Percentiles rank a stretch among this genome's conserved stretches.
These are phyloP conservation scores for Benthosema pterotum DNA, from an alignment of 2,797 vertebrate species.

Conservation along the genomic window DNA sequence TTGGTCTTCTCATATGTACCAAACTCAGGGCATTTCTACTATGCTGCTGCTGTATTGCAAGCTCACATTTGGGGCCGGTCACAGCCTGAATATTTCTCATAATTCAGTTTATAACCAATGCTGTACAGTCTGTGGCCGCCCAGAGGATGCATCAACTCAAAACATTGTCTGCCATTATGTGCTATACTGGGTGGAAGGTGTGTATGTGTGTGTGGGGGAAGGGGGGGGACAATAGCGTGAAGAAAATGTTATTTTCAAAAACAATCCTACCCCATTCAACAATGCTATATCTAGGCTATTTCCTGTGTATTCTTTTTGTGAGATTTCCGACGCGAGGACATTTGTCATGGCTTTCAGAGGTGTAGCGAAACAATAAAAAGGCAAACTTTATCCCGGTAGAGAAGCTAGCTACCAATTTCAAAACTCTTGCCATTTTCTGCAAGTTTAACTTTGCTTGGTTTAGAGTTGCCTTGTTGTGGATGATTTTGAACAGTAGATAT, in stretches of 20 bases:
- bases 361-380: slow-evolving; percentile 79
- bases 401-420: slow-evolving; percentile 57
- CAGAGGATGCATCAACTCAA: slow-evolving; percentile 76
- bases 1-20: slow-evolving; percentile 63
- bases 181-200: slow-evolving; percentile 70
- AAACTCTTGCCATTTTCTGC: slow-evolving; percentile 61
- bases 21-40: slow-evolving; percentile 64
- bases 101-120: slow-evolving; percentile 78
- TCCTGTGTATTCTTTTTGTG: slow-evolving; percentile 83
- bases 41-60: slow-evolving; percentile 54
- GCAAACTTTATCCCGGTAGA: slow-evolving; percentile 65
- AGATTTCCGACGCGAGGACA: slow-evolving; percentile 83
- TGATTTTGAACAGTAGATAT: neutral
- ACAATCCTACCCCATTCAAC: slow-evolving; percentile 77
- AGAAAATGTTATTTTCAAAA: slow-evolving; percentile 82
- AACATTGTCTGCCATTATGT: slow-evolving; percentile 79
- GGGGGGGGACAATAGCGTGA: slow-evolving; percentile 69
- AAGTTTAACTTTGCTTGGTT: slow-evolving; percentile 50
- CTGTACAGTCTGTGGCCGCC: slow-evolving; percentile 76
- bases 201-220: neutral
- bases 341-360: slow-evolving; percentile 83
- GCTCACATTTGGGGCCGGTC: slow-evolving; percentile 71
- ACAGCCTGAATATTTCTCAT: slow-evolving; percentile 73
- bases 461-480: slow-evolving; percentile 28
- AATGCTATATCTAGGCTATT: slow-evolving; percentile 80